phyloP scores from a whole-genome alignment of 2,113 vertebrate species.

The Nesogale talazaci region DNA sequence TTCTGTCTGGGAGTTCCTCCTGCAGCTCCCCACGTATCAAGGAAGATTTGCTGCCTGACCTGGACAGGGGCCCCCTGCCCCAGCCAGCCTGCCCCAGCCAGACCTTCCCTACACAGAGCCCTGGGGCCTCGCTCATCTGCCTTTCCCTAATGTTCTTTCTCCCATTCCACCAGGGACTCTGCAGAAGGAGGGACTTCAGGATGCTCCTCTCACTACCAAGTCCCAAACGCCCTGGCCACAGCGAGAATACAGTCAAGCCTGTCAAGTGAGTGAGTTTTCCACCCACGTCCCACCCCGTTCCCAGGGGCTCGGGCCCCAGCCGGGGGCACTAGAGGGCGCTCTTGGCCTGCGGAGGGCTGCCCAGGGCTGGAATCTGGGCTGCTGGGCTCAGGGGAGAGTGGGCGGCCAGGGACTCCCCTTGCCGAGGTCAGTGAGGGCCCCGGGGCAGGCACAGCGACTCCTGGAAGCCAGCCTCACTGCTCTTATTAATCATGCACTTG shows the following conservation, averaged over 20 bases:
- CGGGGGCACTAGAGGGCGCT: conserved; percentile 67
- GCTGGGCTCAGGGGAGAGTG: accelerated
- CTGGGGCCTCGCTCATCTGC: neutral
- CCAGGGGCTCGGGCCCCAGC: neutral
- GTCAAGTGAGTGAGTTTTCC: too few species aligned
- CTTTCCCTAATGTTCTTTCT: neutral
- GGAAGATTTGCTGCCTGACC: too few species aligned
- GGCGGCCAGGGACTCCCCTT: neutral
- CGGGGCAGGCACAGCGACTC: neutral
- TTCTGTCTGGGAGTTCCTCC: neutral
- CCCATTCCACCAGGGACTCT: neutral
- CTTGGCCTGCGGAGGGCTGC: neutral
- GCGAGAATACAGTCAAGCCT: neutral
- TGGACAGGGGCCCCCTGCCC: accelerated
- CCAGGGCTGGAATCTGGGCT: accelerated
- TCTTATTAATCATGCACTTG: neutral
- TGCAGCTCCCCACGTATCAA: neutral
- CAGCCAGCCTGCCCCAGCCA: neutral
- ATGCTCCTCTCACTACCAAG: neutral
- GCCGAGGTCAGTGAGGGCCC: neutral
- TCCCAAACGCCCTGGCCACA: neutral
- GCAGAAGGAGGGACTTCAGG: neutral
- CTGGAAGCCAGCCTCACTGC: neutral
- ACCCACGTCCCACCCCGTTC: neutral
- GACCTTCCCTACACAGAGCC: accelerated